These are phyloP conservation scores for Drosophila lowei DNA, from an alignment of 1,140 invertebrate species.

Conservation along the genomic window DNA sequence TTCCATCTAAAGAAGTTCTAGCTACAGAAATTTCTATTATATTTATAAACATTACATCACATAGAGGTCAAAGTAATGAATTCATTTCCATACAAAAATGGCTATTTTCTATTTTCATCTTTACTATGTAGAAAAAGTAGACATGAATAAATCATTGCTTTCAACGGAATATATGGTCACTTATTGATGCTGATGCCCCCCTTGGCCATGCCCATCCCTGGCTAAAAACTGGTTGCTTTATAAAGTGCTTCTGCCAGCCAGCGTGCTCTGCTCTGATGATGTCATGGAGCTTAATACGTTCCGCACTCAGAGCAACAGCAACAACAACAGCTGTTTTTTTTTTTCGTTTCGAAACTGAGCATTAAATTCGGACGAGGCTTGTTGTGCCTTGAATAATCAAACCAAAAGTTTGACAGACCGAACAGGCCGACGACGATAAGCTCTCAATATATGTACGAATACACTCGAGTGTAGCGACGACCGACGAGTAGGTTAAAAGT, in stretches of 20 bases:
- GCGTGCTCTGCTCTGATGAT: constrained; percentile 42
- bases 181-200: too few relatives aligned
- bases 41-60: too few relatives aligned
- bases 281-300: constrained; percentile 62
- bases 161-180: too few relatives aligned
- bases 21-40: too few relatives aligned
- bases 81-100: too few relatives aligned
- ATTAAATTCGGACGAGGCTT: constrained; percentile 25
- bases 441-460: constrained; percentile 16
- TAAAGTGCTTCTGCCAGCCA: constrained; percentile 32
- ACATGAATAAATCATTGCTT: too few relatives aligned
- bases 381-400: constrained; percentile 54
- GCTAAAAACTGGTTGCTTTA: constrained; percentile 58
- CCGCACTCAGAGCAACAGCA: constrained; percentile 25
- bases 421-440: constrained; percentile 32
- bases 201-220: constrained; percentile 35
- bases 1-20: too few relatives aligned
- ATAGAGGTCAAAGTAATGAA: too few relatives aligned
- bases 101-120: too few relatives aligned
- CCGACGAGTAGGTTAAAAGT: constrained; percentile 64
- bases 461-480: constrained; percentile 29
- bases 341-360: constrained; percentile 16
- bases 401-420: constrained; percentile 42
- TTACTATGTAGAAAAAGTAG: too few relatives aligned
- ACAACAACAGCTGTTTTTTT: constrained; percentile 56